Evolutionary conservation across 2,888 invertebrate species (phyloP), one percentile per base, ranked within the genome.

Genomic region (Odontocerum albicorne): DNA sequence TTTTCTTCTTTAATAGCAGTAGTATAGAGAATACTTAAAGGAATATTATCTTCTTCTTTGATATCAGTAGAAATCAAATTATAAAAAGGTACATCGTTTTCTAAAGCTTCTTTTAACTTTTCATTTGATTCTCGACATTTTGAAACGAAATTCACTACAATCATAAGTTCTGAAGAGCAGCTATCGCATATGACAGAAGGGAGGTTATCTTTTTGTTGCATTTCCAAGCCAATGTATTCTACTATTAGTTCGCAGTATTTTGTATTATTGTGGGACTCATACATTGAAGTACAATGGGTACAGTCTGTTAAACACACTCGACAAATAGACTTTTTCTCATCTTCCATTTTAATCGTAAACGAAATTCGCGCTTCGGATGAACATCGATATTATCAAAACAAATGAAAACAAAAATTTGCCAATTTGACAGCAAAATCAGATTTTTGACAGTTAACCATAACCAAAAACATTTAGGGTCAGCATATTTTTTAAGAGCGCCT

Each of bases 221-320:
- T 45, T 15, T 52, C 45, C n/a, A 52, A 15, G 10, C 52, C 52
- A 4, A 44, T 32, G 38, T 43, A 52, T 31, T 52, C 45, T 15
- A 39, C 38, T 35, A 52, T 52, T n/a, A 45, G 19, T 15, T 52
- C 52, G 17, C 19, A 31, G 19, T 45, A 52, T 17, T 36, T 45
- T 17, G 13, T 16, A 12, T 4, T 15, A 31, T 16, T 12, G n/a
- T 45, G 22, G 27, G n/a, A 10, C 6, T 52, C 52, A 38, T 19
- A 52, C 10, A 52, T 38, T 13, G 39, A 45, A 21, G 17, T 38
- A 31, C 22, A 36, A 10, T 22, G 3, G n/a, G 38, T 17, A 13
- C 35, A 17, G 38, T 38, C 32, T 20, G 20, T 20, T 8, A 52
- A 35, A 36, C 52, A 52, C 10, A 52, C 31, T 6, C 52, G 44